Percentiles rank a stretch among this genome's conserved stretches.
phyloP scores from a whole-genome alignment of 2,888 invertebrate genomes.

The Hydrotaea cyrtoneurina region DNA sequence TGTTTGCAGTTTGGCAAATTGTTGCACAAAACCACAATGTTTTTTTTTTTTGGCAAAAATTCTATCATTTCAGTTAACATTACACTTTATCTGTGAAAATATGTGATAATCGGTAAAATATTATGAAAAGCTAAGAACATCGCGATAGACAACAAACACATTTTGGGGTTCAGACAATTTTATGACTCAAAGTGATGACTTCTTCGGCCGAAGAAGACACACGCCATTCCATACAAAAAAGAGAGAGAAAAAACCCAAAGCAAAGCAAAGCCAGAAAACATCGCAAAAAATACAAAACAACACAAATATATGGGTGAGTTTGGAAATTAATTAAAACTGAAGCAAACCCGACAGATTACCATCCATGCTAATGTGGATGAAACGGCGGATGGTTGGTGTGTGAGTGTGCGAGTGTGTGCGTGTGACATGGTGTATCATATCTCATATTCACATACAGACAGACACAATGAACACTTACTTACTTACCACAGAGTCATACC shows the following conservation, averaged over 20 bases:
- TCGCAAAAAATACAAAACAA: background rate
- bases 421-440: background rate
- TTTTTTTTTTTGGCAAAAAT: too few relatives aligned
- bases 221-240: background rate
- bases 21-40: too few relatives aligned
- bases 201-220: too few relatives aligned
- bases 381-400: background rate
- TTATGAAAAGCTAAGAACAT: background rate
- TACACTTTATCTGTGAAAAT: background rate
- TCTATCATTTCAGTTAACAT: too few relatives aligned
- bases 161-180: background rate
- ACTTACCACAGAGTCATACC: conserved; percentile 17
- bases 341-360: conserved; percentile 17
- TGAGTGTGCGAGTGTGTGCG: background rate
- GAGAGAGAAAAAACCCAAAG: background rate
- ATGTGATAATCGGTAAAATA: background rate
- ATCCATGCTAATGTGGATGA: background rate
- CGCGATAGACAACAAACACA: background rate
- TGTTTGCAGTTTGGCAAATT: too few relatives aligned
- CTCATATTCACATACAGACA: background rate
- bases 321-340: conserved; percentile 47
- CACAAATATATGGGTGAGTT: conserved; percentile 39
- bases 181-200: background rate
- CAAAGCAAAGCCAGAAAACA: too few relatives aligned
- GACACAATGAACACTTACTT: background rate